A percentile compares a stretch with the other conserved stretches of the same genome.
These are phyloP conservation scores for Bhutanitis thaidina DNA, from an alignment of 2,888 invertebrate genomes.

Conservation along the genomic window DNA sequence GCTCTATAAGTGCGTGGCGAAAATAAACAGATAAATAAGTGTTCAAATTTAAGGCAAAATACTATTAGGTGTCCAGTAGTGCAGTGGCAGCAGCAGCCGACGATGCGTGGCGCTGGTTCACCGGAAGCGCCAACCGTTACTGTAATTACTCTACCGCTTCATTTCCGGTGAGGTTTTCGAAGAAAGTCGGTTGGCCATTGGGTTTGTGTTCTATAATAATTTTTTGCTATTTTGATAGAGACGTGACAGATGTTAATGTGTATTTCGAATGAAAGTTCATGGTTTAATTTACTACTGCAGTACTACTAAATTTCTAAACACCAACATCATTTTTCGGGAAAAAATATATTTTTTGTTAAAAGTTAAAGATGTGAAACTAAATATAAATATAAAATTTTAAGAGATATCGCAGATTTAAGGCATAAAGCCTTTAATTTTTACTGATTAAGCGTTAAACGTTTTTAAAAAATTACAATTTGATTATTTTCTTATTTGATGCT, in stretches of 20 bases:
- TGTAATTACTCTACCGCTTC: conserved; percentile 21
- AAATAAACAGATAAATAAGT: neutral
- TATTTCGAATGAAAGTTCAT: neutral
- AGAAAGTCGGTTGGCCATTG: conserved; percentile 12
- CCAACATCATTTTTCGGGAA: no score
- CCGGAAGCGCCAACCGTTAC: conserved; percentile 19
- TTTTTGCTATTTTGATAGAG: neutral
- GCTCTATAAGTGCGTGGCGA: neutral
- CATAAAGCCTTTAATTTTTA: no score
- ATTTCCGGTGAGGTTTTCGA: conserved; percentile 18
- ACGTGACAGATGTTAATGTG: neutral
- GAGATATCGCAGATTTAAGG: no score
- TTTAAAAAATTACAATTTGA: no score
- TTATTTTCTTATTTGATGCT: neutral
- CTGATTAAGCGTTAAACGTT: no score
- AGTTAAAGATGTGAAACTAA: no score
- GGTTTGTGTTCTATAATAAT: conserved; percentile 4
- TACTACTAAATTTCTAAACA: no score
- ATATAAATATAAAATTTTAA: no score
- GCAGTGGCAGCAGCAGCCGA: conserved; percentile 3
- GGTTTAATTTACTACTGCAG: no score
- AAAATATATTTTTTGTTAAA: no score
- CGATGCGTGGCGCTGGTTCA: conserved; percentile 18
- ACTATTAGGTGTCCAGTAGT: neutral
- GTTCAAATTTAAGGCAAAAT: neutral